Base-by-base conservation (phyloP, 2,888 invertebrate species). In the Ceriagrion tenellum region DNA sequence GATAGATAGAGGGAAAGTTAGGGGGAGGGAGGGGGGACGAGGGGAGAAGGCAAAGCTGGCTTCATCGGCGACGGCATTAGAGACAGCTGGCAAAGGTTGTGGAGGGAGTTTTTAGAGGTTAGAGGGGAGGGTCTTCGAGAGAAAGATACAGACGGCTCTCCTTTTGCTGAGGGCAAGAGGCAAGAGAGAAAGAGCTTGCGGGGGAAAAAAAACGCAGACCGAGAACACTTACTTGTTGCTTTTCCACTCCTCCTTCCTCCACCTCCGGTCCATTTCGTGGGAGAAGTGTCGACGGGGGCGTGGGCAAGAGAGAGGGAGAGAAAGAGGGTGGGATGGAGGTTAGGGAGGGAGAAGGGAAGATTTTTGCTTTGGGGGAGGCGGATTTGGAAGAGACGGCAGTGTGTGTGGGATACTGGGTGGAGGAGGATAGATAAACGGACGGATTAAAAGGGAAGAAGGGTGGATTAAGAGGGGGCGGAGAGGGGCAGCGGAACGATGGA, bases 141-240 rank as follows among this genome's bases (percentile, higher is more conserved):
- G 69, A 69, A n/a, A 26, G 81, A 81, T 47, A 47, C 18, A n/a
- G 59, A 35, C 56, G 63, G 56, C 59, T 59, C 59, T 59, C 16
- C 35, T 23, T 59, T 56, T n/a, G 63, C 35, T 91, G 35, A 93
- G 74, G 47, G 69, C 55, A 35, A 47, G 69, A 47, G 12, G 55
- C n/a, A n/a, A 47, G 69, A 91, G 63, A 63, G 63, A 91, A 56
- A 55, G 26, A 55, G 55, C 23, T n/a, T 88, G 26, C 16, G n/a
- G n/a, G n/a, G n/a, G n/a, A 89, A 89, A 47, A 89, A 81, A 13
- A 16, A 35, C 16, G 81, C 18, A 8, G 59, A 30, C 93, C 69
- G 69, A 55, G 69, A 93, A 93, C 93, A 93, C 93, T 93, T 93
- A 93, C 93, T 69, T 74, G 47, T 69, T 93, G 69, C 93, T 40